Evolutionary conservation across 2,888 invertebrate species (phyloP).

Genomic region (Ferdinandea cuprea): DNA sequence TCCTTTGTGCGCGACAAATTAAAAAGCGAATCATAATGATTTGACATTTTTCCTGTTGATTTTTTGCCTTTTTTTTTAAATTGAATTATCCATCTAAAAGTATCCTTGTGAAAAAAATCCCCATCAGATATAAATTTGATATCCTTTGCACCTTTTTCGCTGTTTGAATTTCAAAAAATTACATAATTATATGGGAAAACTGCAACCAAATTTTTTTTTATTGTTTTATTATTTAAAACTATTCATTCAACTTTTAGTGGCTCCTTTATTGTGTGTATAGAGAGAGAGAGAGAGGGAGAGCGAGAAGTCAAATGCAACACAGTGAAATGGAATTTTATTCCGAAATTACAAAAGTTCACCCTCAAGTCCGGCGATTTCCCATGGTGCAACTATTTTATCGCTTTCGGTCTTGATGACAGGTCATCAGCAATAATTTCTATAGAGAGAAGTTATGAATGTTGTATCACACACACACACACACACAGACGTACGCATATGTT

Average conservation of each 20-base stretch:
- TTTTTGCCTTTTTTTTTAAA: constrained; percentile 19
- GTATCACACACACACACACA: constrained; percentile 9
- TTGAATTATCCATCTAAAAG: constrained; percentile 29
- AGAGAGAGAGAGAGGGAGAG: too few species aligned
- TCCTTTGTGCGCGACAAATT: constrained; percentile 62
- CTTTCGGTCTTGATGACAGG: constrained; percentile 47
- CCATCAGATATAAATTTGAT: constrained; percentile 36
- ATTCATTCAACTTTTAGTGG: constrained; percentile 20
- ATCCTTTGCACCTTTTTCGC: constrained; percentile 54
- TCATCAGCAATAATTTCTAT: constrained; percentile 52
- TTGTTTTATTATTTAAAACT: neutral
- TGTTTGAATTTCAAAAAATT: constrained; percentile 36
- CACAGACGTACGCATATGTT: neutral
- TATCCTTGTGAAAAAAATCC: constrained; percentile 24
- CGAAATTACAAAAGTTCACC: constrained; percentile 52
- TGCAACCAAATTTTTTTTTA: constrained; percentile 20
- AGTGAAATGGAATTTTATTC: constrained; percentile 34
- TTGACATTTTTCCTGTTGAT: constrained; percentile 38
- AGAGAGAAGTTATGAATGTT: constrained; percentile 59
- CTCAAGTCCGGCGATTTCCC: neutral
- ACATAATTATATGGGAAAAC: constrained; percentile 30
- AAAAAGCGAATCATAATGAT: constrained; percentile 70
- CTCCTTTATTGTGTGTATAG: constrained; percentile 1
- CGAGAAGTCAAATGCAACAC: constrained; percentile 43
- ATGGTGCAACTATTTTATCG: constrained; percentile 52